phyloP scores from a whole-genome alignment of 1,140 invertebrate genomes.

The Cotesia glomerata region DNA sequence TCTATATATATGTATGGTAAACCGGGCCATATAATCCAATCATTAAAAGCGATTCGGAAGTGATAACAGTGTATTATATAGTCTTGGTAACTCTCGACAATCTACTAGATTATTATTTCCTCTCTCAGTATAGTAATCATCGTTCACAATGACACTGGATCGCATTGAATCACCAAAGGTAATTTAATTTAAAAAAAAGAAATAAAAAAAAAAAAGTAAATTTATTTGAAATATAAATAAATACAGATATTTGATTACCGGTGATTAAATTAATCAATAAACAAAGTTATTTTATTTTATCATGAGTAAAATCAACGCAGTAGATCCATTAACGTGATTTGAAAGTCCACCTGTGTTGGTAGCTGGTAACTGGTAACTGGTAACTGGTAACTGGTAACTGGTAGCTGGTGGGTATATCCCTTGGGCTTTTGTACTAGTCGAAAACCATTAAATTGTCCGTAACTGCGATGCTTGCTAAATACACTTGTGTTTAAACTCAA shows the following conservation, averaged over 20 bases:
- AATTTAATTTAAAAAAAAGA: not conserved
- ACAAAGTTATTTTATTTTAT: constrained; percentile 13
- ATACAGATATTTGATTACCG: not conserved
- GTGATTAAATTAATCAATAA: constrained; percentile 7
- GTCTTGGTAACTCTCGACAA: too few relatives aligned
- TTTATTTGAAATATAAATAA: not conserved
- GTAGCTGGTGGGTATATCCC: not conserved
- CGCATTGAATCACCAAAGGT: not conserved
- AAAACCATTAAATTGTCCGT: constrained; percentile 31
- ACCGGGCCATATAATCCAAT: too few relatives aligned
- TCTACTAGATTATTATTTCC: too few relatives aligned
- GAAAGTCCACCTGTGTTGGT: not conserved
- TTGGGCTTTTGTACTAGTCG: constrained; percentile 17
- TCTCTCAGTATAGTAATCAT: too few relatives aligned
- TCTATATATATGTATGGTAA: too few relatives aligned
- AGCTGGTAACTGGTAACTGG: too few relatives aligned
- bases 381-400: too few relatives aligned
- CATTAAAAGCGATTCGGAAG: too few relatives aligned
- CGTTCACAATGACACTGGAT: not conserved
- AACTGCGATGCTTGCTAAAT: constrained; percentile 21
- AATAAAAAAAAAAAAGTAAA: not conserved
- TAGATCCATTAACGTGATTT: constrained; percentile 28
- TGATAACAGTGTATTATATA: too few relatives aligned
- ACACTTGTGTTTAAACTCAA: not conserved
- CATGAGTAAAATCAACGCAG: constrained; percentile 19